phyloP scores from a whole-genome alignment of 2,113 vertebrate genomes.

The Plecotus auritus region DNA sequence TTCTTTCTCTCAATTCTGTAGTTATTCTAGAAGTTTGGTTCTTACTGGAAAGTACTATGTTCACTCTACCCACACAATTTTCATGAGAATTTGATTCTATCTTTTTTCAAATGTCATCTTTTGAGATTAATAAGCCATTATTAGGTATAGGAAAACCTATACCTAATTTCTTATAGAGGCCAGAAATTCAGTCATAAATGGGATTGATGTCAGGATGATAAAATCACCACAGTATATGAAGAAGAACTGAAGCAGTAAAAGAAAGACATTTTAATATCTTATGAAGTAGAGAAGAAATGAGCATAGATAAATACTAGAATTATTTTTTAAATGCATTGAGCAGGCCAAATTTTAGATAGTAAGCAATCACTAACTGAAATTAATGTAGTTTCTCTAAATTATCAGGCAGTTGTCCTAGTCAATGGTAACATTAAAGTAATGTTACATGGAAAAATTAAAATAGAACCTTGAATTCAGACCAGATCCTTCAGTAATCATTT shows the following conservation, averaged over 20 bases:
- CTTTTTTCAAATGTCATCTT: neutral
- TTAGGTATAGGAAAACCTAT: neutral
- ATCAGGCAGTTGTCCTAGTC: neutral
- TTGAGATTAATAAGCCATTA: constrained; percentile 28
- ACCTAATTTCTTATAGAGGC: neutral
- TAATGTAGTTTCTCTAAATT: neutral
- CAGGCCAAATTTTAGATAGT: neutral
- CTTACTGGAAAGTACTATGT: neutral
- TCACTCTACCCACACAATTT: neutral
- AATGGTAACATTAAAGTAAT: neutral
- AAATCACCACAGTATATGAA: neutral
- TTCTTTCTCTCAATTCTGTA: neutral
- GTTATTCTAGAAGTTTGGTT: constrained; percentile 1
- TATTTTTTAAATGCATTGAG: neutral
- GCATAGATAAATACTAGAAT: neutral
- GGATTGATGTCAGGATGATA: neutral
- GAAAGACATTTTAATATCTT: neutral
- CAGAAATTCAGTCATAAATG: neutral
- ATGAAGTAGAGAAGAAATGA: neutral
- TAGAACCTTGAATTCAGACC: neutral
- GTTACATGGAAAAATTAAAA: constrained; percentile 24
- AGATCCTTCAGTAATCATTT: neutral
- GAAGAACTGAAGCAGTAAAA: neutral
- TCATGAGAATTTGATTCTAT: neutral
- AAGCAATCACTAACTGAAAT: constrained; percentile 9